These are phyloP conservation scores for Epizoanthus illoricatus DNA, from an alignment of 92 coral and sea anemone genomes.

Conservation along the genomic window DNA sequence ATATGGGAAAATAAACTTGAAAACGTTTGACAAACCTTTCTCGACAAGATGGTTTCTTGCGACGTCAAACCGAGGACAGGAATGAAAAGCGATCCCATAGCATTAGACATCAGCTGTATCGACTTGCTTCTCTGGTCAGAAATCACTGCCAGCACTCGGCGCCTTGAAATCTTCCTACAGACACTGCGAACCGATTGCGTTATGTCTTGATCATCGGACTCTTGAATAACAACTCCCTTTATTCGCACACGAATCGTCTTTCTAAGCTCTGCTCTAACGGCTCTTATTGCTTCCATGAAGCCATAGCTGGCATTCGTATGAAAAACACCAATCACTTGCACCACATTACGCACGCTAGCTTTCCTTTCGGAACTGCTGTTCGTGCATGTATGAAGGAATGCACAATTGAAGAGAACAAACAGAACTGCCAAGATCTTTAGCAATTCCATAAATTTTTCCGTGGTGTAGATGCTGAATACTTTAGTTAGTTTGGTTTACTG, in stretches of 20 bases:
- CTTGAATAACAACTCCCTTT: neutral
- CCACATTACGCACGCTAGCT: neutral
- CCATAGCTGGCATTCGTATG: neutral
- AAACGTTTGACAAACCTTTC: slow-evolving; percentile 10
- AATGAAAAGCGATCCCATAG: neutral
- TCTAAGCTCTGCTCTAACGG: neutral
- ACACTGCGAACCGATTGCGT: neutral
- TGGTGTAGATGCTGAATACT: too few species aligned
- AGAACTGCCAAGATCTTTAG: neutral
- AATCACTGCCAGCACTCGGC: neutral
- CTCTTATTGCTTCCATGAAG: neutral
- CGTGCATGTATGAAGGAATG: neutral
- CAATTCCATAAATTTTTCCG: neutral
- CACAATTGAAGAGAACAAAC: neutral
- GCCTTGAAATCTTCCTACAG: neutral
- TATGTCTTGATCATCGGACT: neutral
- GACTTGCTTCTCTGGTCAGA: slow-evolving; percentile 11
- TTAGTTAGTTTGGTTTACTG: too few species aligned
- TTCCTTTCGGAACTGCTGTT: neutral
- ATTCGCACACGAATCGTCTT: neutral
- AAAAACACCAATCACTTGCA: slow-evolving; percentile 1
- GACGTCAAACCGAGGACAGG: neutral
- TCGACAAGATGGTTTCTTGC: neutral
- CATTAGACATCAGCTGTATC: neutral
- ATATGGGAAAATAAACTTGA: neutral